These are phyloP conservation scores for Hypena proboscidalis DNA, from an alignment of 2,888 invertebrate species.

Conservation along the genomic window DNA sequence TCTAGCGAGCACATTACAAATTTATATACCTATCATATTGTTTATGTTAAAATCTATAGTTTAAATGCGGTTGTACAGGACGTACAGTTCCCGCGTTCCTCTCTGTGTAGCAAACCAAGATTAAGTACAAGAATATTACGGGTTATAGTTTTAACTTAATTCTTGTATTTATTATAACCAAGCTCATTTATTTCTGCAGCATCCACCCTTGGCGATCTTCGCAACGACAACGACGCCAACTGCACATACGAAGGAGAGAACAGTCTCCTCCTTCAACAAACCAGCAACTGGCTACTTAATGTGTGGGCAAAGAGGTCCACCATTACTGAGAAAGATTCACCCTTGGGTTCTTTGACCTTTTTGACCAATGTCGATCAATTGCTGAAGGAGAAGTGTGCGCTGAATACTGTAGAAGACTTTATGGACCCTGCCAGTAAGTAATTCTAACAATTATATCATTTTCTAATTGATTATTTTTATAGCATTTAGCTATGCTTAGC, in stretches of 20 bases:
- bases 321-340: constrained; percentile 79
- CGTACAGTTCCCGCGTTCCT: no score
- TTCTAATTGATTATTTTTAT: no score
- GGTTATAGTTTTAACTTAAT: no score
- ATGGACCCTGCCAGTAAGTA: constrained; percentile 82
- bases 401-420: constrained; percentile 76
- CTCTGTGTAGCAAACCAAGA: no score
- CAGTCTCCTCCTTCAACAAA: constrained; percentile 94
- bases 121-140: no score
- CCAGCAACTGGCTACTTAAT: constrained; percentile 93
- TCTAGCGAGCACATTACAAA: no score
- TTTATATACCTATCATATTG: no score
- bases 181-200: constrained; percentile 70
- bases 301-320: constrained; percentile 80
- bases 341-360: constrained; percentile 88
- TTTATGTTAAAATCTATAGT: no score
- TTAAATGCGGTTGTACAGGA: no score
- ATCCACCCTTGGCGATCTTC: constrained; percentile 89
- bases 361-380: constrained; percentile 83
- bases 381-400: constrained; percentile 81
- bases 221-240: constrained; percentile 94
- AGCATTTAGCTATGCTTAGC: no score
- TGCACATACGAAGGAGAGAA: constrained; percentile 97
- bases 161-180: constrained; percentile 7
- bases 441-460: no score